These are phyloP conservation scores for Distichodus sexfasciatus DNA, from an alignment of 2,797 vertebrate species.

Conservation along the genomic window DNA sequence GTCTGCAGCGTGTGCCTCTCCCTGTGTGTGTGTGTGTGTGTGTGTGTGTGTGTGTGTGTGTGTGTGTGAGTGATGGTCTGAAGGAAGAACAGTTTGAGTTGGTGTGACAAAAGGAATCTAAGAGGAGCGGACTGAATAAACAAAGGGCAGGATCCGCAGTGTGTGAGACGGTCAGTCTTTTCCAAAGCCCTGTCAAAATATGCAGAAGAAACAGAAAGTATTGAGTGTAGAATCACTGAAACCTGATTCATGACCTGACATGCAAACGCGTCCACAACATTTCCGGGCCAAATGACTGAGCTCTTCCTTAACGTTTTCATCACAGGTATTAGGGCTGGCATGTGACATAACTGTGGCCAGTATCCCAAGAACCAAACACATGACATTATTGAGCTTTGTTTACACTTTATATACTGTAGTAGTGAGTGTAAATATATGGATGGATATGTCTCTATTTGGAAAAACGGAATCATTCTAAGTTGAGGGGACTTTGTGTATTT, in stretches of 20 bases:
- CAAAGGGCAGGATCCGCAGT: constrained; percentile 34
- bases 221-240: constrained; percentile 25
- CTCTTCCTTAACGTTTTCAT: too few relatives aligned
- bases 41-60: background rate
- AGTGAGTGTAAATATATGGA: too few relatives aligned
- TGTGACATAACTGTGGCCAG: too few relatives aligned
- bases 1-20: background rate
- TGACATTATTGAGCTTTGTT: too few relatives aligned
- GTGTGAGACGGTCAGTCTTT: constrained; percentile 13
- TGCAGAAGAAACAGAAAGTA: background rate
- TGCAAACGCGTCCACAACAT: background rate
- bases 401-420: too few relatives aligned
- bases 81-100: constrained; percentile 29
- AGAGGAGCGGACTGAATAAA: constrained; percentile 41
- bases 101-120: constrained; percentile 39
- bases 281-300: background rate
- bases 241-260: background rate
- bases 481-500: too few relatives aligned
- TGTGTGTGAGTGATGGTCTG: constrained; percentile 10
- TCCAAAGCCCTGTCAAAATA: constrained; percentile 37
- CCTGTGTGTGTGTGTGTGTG: background rate
- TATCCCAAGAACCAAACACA: too few relatives aligned
- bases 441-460: too few relatives aligned
- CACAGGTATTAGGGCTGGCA: too few relatives aligned
- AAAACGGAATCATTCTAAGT: too few relatives aligned